Evolutionary conservation across 2,888 invertebrate species (phyloP), one percentile per base, ranked within the genome.

Genomic region (Actias luna): DNA sequence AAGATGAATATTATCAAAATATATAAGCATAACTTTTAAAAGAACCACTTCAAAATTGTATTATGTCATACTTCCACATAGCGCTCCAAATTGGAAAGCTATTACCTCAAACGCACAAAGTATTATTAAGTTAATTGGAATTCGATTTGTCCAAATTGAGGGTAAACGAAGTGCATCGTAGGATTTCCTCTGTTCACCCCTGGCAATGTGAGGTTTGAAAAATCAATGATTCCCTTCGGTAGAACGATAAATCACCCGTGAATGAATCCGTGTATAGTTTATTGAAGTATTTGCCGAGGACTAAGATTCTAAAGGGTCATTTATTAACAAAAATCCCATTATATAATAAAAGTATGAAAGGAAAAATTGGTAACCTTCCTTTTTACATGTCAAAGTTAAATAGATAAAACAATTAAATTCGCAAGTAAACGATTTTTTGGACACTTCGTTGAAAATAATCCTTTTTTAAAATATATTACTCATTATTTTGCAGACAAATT

Each of bases 161-260:
- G 82, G 81, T 80, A 80, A 80, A 80, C 75, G 68, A 73, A 68
- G 71, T 64, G 73, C 78, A 74, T 84, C 85, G 84, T 89, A 85
- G 72, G 85, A 87, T 85, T 88, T 86, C 85, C 82, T 78, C 64
- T 66, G 70, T 69, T 73, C 79, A 81, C 85, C 88, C 85, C 81
- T 76, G 74, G 71, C 71, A 68, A 72, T 73, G 77, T 83, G 79
- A 77, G 83, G 85, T 81, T 88, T 86, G 80, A 82, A 81, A 86
- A 88, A 88, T 88, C 89, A 83, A 87, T 88, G 80, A 66, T 61
- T 72, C 69, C 69, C 77, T 73, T 73, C 71, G 66, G 66, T 68
- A 65, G 7, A 31, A 36, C 63, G 50, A 63, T 63, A 59, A 65
- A 67, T 61, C 59, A 36, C 31, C 25, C 62, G 60, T 55, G 46